phyloP scores from a whole-genome alignment of 2,113 vertebrate genomes.

The Podarcis cretensis region DNA sequence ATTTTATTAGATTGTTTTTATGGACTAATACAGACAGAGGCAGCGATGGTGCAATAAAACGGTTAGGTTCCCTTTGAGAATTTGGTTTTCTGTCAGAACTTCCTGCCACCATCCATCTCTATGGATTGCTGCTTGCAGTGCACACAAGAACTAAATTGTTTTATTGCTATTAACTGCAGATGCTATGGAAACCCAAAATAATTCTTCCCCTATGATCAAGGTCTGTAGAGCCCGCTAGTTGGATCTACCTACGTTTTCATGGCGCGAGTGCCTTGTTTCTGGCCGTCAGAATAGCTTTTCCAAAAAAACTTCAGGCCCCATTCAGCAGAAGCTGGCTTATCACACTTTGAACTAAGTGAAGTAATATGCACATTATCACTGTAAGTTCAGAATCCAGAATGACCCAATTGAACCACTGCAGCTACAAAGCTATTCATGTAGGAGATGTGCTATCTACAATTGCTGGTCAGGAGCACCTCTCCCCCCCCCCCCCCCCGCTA shows the following conservation, averaged over 20 bases:
- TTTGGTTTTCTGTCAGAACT: slow-evolving; percentile 56
- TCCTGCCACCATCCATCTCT: slow-evolving; percentile 34
- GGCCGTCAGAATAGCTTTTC: too few relatives aligned
- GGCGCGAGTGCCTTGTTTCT: too few relatives aligned
- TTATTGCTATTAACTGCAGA: slow-evolving; percentile 35
- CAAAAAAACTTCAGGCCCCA: too few relatives aligned
- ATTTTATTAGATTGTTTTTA: slow-evolving; percentile 31
- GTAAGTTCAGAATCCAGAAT: too few relatives aligned
- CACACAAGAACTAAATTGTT: slow-evolving; percentile 46
- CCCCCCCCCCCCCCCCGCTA: neutral
- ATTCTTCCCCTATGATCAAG: neutral
- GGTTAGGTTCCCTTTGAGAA: slow-evolving; percentile 24
- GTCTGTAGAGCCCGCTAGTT: too few relatives aligned
- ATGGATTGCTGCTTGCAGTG: slow-evolving; percentile 43
- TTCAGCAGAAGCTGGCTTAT: too few relatives aligned
- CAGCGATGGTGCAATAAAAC: neutral
- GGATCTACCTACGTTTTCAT: too few relatives aligned
- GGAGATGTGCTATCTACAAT: neutral
- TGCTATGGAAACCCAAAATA: slow-evolving; percentile 14
- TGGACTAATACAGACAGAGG: slow-evolving; percentile 19
- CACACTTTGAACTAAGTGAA: too few relatives aligned
- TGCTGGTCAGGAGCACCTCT: neutral
- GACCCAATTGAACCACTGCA: too few relatives aligned
- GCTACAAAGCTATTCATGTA: too few relatives aligned
- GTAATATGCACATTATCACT: too few relatives aligned